Conservation (phyloP, 2,888 invertebrate genomes). For the Ligdia adustata region DNA sequence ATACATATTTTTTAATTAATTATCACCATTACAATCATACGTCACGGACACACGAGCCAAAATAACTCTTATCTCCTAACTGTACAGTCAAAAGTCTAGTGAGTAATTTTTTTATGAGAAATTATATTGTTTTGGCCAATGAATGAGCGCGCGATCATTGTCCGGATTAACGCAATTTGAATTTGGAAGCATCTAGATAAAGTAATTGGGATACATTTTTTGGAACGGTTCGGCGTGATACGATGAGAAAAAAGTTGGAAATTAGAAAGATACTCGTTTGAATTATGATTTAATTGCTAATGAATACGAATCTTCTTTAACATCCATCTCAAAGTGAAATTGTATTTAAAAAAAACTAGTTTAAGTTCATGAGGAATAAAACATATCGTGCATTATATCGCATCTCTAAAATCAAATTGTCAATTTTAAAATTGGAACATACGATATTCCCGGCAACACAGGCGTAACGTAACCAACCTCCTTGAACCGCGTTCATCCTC, state of each 20-base stretch:
- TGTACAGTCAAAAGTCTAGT: conserved; percentile 45
- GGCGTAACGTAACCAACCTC: conserved; percentile 45
- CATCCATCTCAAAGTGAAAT: too few relatives aligned
- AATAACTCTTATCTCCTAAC: conserved; percentile 39
- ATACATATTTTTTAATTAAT: conserved; percentile 78
- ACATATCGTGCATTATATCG: too few relatives aligned
- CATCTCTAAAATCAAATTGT: not conserved
- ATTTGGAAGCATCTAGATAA: conserved; percentile 58
- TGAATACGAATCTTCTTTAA: conserved; percentile 2
- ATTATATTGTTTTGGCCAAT: conserved; percentile 74
- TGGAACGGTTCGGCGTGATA: conserved; percentile 15
- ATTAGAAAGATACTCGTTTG: conserved; percentile 7
- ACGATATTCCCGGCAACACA: conserved; percentile 30
- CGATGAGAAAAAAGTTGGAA: conserved; percentile 15
- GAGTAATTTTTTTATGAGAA: conserved; percentile 61
- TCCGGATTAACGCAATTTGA: conserved; percentile 75
- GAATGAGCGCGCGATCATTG: conserved; percentile 68
- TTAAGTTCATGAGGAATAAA: too few relatives aligned
- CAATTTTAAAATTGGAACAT: conserved; percentile 15
- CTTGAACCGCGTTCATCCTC: conserved; percentile 54
- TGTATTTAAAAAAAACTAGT: too few relatives aligned
- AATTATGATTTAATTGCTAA: conserved; percentile 8
- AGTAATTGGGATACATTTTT: conserved; percentile 58
- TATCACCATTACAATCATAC: conserved; percentile 60
- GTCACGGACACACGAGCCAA: conserved; percentile 30